Percentiles rank a stretch among this genome's conserved stretches.
phyloP scores from a whole-genome alignment of 2,888 invertebrate genomes.

The Ormia ochracea region DNA sequence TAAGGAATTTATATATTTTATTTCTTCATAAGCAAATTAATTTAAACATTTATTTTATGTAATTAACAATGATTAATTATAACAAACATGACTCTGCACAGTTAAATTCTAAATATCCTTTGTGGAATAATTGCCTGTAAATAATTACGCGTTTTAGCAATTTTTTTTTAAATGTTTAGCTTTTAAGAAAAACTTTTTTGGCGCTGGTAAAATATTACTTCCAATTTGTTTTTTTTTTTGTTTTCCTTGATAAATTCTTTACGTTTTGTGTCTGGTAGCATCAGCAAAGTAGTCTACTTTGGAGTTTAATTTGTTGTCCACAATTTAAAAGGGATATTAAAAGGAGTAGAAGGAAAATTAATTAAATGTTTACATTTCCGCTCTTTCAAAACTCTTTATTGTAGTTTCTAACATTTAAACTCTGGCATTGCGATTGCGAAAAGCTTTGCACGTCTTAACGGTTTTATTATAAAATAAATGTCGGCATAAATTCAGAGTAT shows the following conservation, averaged over 20 bases:
- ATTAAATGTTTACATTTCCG: slow-evolving; percentile 17
- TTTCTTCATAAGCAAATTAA: no score
- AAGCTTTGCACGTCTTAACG: slow-evolving; percentile 28
- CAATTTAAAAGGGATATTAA: neutral
- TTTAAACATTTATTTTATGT: no score
- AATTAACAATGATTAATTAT: no score
- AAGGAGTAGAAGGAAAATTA: neutral
- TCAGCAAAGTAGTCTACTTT: neutral
- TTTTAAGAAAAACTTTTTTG: neutral
- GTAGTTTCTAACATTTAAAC: neutral
- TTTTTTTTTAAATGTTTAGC: neutral
- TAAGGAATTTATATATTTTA: no score
- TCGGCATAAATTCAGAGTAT: slow-evolving; percentile 27
- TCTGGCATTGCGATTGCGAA: slow-evolving; percentile 7
- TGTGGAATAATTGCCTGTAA: neutral
- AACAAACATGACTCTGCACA: no score
- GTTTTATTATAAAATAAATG: slow-evolving; percentile 24
- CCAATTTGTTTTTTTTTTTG: neutral
- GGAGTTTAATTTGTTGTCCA: neutral
- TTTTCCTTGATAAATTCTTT: neutral
- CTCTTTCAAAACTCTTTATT: neutral
- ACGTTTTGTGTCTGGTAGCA: neutral
- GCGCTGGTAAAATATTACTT: neutral
- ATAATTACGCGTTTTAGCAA: neutral
- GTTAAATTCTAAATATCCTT: neutral